Conservation (phyloP, 2,888 invertebrate species). For the Caenorhabditis wallacei region DNA sequence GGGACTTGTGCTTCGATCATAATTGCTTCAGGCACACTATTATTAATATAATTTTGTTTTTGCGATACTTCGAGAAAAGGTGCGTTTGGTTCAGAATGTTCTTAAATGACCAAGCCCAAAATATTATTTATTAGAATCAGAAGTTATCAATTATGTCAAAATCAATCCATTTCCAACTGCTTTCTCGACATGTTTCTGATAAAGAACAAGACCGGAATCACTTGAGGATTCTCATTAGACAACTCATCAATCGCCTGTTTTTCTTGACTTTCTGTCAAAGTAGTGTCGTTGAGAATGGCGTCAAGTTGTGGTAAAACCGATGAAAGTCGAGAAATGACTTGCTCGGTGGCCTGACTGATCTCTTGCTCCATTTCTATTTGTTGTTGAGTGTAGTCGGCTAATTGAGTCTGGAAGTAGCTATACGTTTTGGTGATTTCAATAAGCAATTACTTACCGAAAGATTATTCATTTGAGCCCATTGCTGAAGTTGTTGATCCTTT, state of each 20-base stretch:
- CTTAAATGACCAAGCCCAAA: too few species aligned
- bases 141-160: too few species aligned
- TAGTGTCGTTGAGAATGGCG: constrained; percentile 22
- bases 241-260: constrained; percentile 32
- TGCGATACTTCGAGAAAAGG: too few species aligned
- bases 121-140: too few species aligned
- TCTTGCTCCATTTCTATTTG: constrained; percentile 23
- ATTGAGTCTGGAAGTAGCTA: constrained; percentile 33
- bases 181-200: neutral
- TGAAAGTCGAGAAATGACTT: constrained; percentile 30
- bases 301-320: constrained; percentile 35
- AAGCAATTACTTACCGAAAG: constrained; percentile 26
- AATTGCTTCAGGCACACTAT: too few species aligned
- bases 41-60: too few species aligned
- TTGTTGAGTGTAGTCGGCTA: constrained; percentile 30
- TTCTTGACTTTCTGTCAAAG: constrained; percentile 25
- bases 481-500: constrained; percentile 39
- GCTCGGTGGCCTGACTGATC: constrained; percentile 24
- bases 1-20: too few species aligned
- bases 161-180: neutral
- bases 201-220: constrained; percentile 22
- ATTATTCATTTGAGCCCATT: constrained; percentile 50
- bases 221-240: constrained; percentile 33
- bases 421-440: too few species aligned
- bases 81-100: too few species aligned